Evolutionary conservation across 2,113 vertebrate genomes (phyloP), one percentile per base, ranked within the genome.

Genomic region (Menidia beryllina): DNA sequence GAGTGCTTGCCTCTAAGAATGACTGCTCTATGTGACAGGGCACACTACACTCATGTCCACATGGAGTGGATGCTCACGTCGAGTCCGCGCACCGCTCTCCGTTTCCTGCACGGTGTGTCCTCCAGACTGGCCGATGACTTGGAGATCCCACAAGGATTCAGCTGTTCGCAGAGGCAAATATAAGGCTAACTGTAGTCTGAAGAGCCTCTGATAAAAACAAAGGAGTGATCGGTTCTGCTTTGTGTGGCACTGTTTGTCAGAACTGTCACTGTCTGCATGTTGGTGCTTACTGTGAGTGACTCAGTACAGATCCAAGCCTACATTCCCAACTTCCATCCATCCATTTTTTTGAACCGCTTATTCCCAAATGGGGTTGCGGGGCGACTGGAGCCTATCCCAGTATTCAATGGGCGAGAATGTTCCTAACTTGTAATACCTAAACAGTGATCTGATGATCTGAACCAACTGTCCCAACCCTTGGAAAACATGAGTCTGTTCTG

Each of bases 1-100:
- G 77, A 81, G 72, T 69, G 50, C 24, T 61, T 79, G 59, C 53
- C 43, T 76, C 21, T 39, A 48, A 75, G 67, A 86, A 77, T 56
- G 77, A 69, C 17, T 70, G 55, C 58, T 77, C 27, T 62, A 72
- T 89, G 43, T 69, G 47, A 64, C 57, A 51, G 65, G 30, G n/a
- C 3, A 15, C 52, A 17, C 54, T 43, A 61, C 27, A 38, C 36
- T 5, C 1, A 38, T 26, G 62, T 63, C 47, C 74, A 24, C 52
- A 58, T 25, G 24, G 39, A 64, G 51, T 70, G 73, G 73, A 82
- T 77, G 67, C 79, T 77, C 72, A 41, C 38, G 20, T 79, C 74
- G 57, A 61, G 7, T 34, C 47, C 71, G 79, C 62, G 54, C 49
- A 66, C 48, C 67, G 61, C 48, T 45, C 47, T 47, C 47, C 55